A percentile compares a stretch with the other conserved stretches of the same genome.
Evolutionary conservation across 2,888 invertebrate species (phyloP).

Genomic region (Brachynemurus nebulosus): DNA sequence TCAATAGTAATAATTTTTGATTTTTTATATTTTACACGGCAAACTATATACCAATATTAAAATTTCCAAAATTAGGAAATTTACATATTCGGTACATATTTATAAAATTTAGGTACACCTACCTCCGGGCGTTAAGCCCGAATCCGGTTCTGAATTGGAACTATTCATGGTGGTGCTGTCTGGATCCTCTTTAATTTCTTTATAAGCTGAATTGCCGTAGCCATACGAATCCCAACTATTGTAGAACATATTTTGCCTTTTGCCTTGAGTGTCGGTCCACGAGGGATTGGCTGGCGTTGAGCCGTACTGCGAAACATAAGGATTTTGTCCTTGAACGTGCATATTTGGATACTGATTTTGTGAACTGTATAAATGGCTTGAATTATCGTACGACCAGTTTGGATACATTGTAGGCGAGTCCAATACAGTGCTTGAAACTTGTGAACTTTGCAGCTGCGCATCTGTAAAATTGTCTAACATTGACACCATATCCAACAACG

Average conservation of each 20-base stretch:
- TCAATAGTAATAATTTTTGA: too few species aligned
- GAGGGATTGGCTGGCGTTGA: constrained; percentile 10
- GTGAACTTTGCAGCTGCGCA: constrained; percentile 69
- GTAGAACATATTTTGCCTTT: constrained; percentile 14
- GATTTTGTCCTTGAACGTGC: constrained; percentile 7
- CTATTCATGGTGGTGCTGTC: constrained; percentile 50
- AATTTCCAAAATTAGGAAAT: too few species aligned
- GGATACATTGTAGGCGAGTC: constrained; percentile 31
- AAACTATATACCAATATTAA: too few species aligned
- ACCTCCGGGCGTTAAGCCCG: too few species aligned
- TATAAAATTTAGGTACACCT: too few species aligned
- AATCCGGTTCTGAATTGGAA: constrained; percentile 13
- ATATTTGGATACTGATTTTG: constrained; percentile 12
- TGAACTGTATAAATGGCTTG: constrained; percentile 15
- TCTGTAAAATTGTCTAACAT: constrained; percentile 67
- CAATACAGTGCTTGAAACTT: constrained; percentile 71
- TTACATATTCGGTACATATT: not conserved
- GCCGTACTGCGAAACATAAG: constrained; percentile 10
- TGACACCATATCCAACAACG: constrained; percentile 55
- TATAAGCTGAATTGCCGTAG: constrained; percentile 18
- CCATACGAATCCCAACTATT: constrained; percentile 14
- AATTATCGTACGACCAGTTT: constrained; percentile 23
- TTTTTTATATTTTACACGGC: too few species aligned
- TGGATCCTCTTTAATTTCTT: constrained; percentile 56
- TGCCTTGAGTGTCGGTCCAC: constrained; percentile 13